phyloP scores from a whole-genome alignment of 1,140 invertebrate species.

The Procambarus clarkii region DNA sequence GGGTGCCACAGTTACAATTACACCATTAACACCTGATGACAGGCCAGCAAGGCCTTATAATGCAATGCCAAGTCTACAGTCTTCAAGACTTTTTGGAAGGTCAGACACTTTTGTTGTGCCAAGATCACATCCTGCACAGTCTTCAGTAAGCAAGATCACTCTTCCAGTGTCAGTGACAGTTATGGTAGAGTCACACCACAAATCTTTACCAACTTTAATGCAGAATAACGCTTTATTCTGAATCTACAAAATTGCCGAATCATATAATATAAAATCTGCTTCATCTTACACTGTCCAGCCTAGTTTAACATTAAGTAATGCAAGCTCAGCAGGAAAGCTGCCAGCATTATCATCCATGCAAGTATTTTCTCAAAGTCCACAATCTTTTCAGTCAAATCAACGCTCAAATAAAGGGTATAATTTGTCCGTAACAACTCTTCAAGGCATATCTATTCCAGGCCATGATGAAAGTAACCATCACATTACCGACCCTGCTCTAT shows the following conservation, averaged over 20 bases:
- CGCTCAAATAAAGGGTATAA: neutral
- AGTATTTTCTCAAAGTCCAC: neutral
- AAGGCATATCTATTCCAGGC: slow-evolving; percentile 37
- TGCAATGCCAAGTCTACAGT: slow-evolving; percentile 36
- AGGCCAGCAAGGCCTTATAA: slow-evolving; percentile 27
- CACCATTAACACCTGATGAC: slow-evolving; percentile 20
- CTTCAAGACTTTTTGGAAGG: neutral
- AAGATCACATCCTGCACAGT: neutral
- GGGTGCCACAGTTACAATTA: slow-evolving; percentile 47
- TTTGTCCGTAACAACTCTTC: slow-evolving; percentile 17
- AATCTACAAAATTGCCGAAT: neutral
- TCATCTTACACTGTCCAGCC: neutral
- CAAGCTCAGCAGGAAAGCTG: neutral
- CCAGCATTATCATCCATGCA: neutral
- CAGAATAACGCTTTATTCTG: neutral
- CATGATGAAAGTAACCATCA: neutral
- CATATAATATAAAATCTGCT: neutral
- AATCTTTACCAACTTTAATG: neutral
- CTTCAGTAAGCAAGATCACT: neutral
- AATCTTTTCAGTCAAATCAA: neutral
- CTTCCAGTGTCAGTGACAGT: slow-evolving; percentile 23
- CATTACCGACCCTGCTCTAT: neutral
- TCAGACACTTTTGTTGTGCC: neutral
- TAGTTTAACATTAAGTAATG: neutral
- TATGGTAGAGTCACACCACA: neutral